These are phyloP conservation scores for Neotoxoptera formosana DNA, from an alignment of 1,140 invertebrate genomes.

Conservation along the genomic window DNA sequence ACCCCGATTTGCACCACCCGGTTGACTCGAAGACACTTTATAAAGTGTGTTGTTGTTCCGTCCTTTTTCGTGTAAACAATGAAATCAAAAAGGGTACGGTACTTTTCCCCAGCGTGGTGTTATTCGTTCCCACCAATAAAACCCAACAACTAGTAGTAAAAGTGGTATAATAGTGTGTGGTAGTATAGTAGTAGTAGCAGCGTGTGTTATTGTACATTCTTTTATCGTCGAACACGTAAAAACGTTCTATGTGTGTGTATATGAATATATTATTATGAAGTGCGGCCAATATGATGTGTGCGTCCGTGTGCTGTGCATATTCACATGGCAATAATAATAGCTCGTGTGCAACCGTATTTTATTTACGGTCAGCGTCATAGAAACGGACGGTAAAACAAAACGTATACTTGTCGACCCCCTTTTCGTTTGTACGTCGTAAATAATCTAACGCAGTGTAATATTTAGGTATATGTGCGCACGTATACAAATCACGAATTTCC, in stretches of 20 bases:
- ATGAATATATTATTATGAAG: neutral
- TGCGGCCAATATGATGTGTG: neutral
- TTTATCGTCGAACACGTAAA: neutral
- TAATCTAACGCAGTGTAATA: neutral
- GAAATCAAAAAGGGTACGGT: neutral
- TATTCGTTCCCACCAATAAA: neutral
- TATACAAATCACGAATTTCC: neutral
- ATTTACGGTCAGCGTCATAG: conserved; percentile 38
- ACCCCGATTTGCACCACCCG: neutral
- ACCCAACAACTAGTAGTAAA: neutral
- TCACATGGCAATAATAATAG: neutral
- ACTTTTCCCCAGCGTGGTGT: neutral
- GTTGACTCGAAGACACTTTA: neutral
- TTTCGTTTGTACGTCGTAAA: neutral
- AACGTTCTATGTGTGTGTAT: neutral
- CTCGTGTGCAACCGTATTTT: neutral
- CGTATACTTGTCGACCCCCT: neutral
- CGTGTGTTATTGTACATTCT: neutral
- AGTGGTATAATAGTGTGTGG: no score
- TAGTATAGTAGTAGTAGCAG: neutral
- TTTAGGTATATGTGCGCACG: no score
- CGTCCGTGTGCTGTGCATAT: neutral
- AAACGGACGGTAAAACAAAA: conserved; percentile 52
- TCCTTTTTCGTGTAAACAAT: conserved; percentile 17
- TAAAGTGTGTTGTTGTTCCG: neutral